Conservation (phyloP, 2,797 vertebrate genomes). For the Epinephelus coioides region DNA sequence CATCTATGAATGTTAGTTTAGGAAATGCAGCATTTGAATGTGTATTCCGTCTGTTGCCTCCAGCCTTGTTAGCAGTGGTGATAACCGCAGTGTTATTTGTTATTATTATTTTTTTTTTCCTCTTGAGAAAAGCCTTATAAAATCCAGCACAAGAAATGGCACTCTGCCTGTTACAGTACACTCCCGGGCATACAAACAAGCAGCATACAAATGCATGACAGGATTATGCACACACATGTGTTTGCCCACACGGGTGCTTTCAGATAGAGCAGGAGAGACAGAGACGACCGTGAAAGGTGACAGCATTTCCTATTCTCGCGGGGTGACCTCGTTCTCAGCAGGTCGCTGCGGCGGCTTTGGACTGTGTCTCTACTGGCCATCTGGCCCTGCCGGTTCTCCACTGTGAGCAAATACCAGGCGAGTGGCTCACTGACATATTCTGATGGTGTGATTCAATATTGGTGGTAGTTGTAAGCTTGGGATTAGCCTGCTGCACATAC, state of each 20-base stretch:
- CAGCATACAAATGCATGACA: slow-evolving; percentile 23
- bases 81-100: not conserved
- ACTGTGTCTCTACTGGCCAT: slow-evolving; percentile 72
- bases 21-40: slow-evolving; percentile 6
- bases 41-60: not conserved
- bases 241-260: slow-evolving; percentile 39
- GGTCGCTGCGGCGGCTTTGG: slow-evolving; percentile 63
- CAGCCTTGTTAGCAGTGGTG: not conserved
- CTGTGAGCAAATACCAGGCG: slow-evolving; percentile 67
- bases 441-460: slow-evolving; percentile 72
- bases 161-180: not conserved
- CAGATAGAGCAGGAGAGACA: slow-evolving; percentile 28
- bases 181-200: slow-evolving; percentile 19
- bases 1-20: not conserved
- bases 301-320: slow-evolving; percentile 65
- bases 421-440: slow-evolving; percentile 70
- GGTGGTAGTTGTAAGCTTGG: slow-evolving; percentile 69
- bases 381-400: slow-evolving; percentile 68
- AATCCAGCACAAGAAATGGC: not conserved
- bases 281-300: slow-evolving; percentile 64
- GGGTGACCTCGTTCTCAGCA: slow-evolving; percentile 74
- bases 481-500: slow-evolving; percentile 63
- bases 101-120: not conserved
- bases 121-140: slow-evolving; percentile 24
- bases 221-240: slow-evolving; percentile 51